Base-by-base conservation (phyloP, 2,888 invertebrate species). In the Eremobia ochroleuca region DNA sequence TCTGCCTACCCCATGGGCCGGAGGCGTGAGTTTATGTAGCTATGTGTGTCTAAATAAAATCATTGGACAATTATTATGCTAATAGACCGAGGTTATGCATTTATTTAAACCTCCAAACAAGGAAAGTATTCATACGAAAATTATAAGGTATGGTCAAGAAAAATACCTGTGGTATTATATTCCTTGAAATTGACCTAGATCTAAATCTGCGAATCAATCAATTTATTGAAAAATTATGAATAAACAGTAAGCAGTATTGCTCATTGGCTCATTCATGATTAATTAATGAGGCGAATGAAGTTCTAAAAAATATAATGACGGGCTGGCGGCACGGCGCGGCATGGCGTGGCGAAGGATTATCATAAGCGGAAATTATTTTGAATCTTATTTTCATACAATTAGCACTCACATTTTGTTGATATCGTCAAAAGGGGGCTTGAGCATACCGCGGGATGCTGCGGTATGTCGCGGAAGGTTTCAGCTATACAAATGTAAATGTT, bases 141-240 rank as follows among this genome's bases (percentile, higher is more conserved):
- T 28, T 15, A 75, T 46, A 34, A 55, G 43, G 11, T 28, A 25
- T 8, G 2, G 13, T 21, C 76, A 46, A 21, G 49, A 3, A 40
- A 68, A 49, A 68, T 5, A 52, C n/a, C 34, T 15, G 34, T 21
- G 43, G 40, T 11, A 55, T 28, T 37, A 31, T 3, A 69, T 62
- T 69, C 28, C 61, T 78, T 78, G 69, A 62, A 52, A 69, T 37
- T 78, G 34, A 69, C 43, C 43, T 21, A 62, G 52, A 69, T 77
- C 0, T 28, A 52, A 25, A 43, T 68, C 67, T 43, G 61, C 9
- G 77, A 78, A 78, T 69, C 61, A 69, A 69, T 78, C 52, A 77
- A 31, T 66, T 66, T 76, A 18, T n/a, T 76, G 40, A 59, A 77
- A 77, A 77, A 43, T 5, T 62, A 77, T 77, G 69, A 77, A 69